Conservation (phyloP, 2,113 vertebrate species). For the Calonectris borealis region DNA sequence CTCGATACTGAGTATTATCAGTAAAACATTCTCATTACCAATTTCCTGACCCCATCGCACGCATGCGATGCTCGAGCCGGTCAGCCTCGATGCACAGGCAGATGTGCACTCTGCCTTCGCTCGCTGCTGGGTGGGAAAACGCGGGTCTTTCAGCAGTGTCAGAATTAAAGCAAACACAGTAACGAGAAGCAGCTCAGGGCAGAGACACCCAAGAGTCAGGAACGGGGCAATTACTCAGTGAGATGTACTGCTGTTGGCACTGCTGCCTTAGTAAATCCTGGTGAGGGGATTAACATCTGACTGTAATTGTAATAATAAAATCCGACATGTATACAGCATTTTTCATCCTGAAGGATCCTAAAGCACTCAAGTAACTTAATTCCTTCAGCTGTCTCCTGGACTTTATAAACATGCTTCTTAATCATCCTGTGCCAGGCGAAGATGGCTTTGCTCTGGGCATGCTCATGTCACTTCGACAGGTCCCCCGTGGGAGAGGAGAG, state of each 20-base stretch:
- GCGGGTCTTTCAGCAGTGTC: background rate
- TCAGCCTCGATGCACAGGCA: background rate
- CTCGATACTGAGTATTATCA: background rate
- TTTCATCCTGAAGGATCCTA: constrained; percentile 48
- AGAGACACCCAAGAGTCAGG: constrained; percentile 1
- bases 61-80: accelerated
- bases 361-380: constrained; percentile 34
- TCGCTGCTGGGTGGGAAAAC: background rate
- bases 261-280: background rate
- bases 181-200: constrained; percentile 18
- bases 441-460: background rate
- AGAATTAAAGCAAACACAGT: background rate
- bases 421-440: accelerated
- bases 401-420: background rate
- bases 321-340: constrained; percentile 2
- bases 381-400: constrained; percentile 34
- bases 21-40: accelerated
- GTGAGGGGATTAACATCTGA: constrained; percentile 49
- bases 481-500: background rate
- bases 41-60: background rate
- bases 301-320: constrained; percentile 54
- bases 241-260: constrained; percentile 29
- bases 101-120: background rate
- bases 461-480: accelerated
- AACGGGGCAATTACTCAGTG: background rate